phyloP scores from a whole-genome alignment of 37 sponge, comb jelly and placozoan species.

The Ephydatia muelleri region DNA sequence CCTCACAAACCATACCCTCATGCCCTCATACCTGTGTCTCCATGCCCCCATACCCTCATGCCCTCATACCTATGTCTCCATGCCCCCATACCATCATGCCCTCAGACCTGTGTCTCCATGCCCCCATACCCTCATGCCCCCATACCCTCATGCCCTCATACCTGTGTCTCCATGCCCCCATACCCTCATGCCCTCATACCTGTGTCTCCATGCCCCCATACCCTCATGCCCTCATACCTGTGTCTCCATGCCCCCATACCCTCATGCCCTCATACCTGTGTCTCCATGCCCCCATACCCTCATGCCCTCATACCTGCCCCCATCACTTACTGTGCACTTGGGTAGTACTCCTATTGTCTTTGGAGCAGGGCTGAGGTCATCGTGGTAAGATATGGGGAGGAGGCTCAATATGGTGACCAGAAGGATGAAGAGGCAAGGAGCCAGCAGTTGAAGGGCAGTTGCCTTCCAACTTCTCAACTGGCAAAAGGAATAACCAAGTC shows the following conservation, averaged over 20 bases:
- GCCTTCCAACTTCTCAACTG: conserved; percentile 77
- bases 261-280: background rate
- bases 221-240: background rate
- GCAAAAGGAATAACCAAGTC: background rate
- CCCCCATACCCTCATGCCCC: too few relatives aligned
- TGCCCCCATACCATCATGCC: conserved; percentile 13
- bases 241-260: background rate
- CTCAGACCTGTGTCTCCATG: conserved; percentile 54
- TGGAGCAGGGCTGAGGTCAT: conserved; percentile 41
- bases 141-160: too few relatives aligned
- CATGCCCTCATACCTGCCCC: background rate
- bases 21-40: background rate
- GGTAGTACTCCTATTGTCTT: conserved; percentile 36
- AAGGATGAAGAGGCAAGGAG: conserved; percentile 69
- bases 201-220: background rate
- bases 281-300: background rate
- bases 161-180: background rate
- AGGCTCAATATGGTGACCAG: conserved; percentile 49
- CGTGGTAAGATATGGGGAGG: conserved; percentile 54
- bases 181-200: conserved; percentile 37
- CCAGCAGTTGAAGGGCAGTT: conserved; percentile 70
- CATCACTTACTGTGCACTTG: conserved; percentile 51
- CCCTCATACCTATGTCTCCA: too few relatives aligned
- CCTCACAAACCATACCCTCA: background rate
- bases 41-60: background rate